Evolutionary conservation across 37 sponge, comb jelly and placozoan genomes (phyloP).

Genomic region (Theonella swinhoei): DNA sequence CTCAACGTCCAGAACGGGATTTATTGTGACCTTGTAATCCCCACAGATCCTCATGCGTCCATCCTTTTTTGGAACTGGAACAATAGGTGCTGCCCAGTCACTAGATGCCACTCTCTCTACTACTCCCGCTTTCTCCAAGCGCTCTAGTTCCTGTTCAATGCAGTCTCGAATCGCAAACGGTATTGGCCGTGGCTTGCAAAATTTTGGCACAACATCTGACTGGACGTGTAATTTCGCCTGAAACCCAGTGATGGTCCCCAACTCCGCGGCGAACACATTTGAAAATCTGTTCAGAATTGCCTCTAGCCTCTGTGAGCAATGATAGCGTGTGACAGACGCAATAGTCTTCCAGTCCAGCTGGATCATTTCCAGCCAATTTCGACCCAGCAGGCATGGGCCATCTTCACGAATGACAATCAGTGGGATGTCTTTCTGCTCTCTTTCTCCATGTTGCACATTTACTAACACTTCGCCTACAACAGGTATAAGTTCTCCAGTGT

Average conservation of each 20-base stretch:
- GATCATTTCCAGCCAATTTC: conserved; percentile 14
- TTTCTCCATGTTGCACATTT: not conserved
- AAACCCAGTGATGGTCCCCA: conserved; percentile 13
- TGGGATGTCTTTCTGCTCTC: not conserved
- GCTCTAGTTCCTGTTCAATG: conserved; percentile 19
- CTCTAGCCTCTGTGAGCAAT: too few species aligned
- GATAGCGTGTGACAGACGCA: not conserved
- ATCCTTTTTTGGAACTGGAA: conserved; percentile 25
- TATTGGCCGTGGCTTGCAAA: conserved; percentile 15
- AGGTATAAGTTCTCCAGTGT: not conserved
- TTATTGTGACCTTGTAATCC: conserved; percentile 45
- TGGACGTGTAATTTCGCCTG: conserved; percentile 10
- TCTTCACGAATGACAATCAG: conserved; percentile 6
- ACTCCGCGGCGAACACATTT: conserved; percentile 28
- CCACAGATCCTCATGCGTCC: conserved; percentile 24
- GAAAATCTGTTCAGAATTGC: conserved; percentile 1
- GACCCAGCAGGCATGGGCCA: conserved; percentile 22
- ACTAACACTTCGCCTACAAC: not conserved
- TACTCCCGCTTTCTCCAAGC: conserved; percentile 21
- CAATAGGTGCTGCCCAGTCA: conserved; percentile 43
- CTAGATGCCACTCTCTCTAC: not conserved
- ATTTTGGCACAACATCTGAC: conserved; percentile 17
- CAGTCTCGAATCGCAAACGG: conserved; percentile 16
- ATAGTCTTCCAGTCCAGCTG: conserved; percentile 25
- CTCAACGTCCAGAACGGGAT: conserved; percentile 17